Conservation (phyloP, 2,797 vertebrate genomes). For the Knipowitschia caucasica region DNA sequence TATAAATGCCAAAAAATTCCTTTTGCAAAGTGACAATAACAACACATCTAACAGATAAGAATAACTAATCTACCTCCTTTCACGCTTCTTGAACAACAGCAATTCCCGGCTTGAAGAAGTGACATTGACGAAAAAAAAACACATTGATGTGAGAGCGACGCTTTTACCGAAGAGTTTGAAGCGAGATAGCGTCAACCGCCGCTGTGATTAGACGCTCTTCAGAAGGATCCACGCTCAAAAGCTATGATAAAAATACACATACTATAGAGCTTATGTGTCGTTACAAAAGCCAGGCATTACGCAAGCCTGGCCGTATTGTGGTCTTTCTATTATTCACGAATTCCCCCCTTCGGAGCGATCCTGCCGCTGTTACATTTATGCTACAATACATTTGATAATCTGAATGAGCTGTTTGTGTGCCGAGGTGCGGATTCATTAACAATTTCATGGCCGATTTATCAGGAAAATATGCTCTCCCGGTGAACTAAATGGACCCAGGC, state of each 20-base stretch:
- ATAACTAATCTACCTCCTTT: slow-evolving; percentile 25
- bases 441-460: slow-evolving; percentile 50
- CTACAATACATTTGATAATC: slow-evolving; percentile 23
- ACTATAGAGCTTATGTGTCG: slow-evolving; percentile 4
- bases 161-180: slow-evolving; percentile 20
- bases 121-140: slow-evolving; percentile 67
- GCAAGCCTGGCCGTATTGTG: background rate
- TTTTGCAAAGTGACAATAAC: too few species aligned
- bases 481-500: slow-evolving; percentile 16
- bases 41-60: too few species aligned
- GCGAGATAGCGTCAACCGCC: slow-evolving; percentile 9
- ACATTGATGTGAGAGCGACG: slow-evolving; percentile 56
- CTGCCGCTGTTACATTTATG: slow-evolving; percentile 20
- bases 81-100: slow-evolving; percentile 54
- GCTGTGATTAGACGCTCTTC: slow-evolving; percentile 26
- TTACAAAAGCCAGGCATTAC: slow-evolving; percentile 8
- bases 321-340: slow-evolving; percentile 14
- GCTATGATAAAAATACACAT: slow-evolving; percentile 16
- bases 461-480: slow-evolving; percentile 16
- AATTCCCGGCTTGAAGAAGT: slow-evolving; percentile 52
- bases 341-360: slow-evolving; percentile 21
- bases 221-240: slow-evolving; percentile 19
- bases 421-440: slow-evolving; percentile 25
- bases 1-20: too few species aligned
- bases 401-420: slow-evolving; percentile 16